Evolutionary conservation across 2,797 vertebrate genomes (phyloP), one percentile per base, ranked within the genome.

Genomic region (Microctenopoma lineatum): DNA sequence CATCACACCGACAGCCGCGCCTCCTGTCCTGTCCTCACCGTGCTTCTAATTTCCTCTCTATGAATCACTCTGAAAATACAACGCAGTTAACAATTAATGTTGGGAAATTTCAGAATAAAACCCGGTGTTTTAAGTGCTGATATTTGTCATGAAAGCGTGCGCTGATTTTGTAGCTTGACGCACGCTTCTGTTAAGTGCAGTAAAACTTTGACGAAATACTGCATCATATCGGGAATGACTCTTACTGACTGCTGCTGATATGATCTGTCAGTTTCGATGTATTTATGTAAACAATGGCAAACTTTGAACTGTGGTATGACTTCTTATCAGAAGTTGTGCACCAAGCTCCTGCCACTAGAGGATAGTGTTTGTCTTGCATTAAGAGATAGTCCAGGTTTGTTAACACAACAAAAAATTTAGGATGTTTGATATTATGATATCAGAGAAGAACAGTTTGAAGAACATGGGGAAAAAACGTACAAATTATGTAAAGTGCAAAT

Each of bases 311-410:
- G 4, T 29, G 48, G 26, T 18, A 7, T 29, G 44, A 18, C 52
- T 26, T 26, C 59, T 7, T n/a, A 3, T 46, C 21, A 26, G 13
- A 50, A 34, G 54, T 73, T 67, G 59, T 52, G 60, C 63, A 59
- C 11, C 64, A 68, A 46, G 3, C 70, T 61, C 15, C 79, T 2
- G 70, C 89, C 92, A 80, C 90, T 91, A 93, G 91, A 87, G 90
- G 91, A 84, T 87, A 84, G 87, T 90, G 86, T 92, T 90, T 89
- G 85, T 87, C 85, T 48, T 58, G 32, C 21, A 79, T 45, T 48
- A 73, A 77, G 34, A 59, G 53, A 18, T 14, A 15, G 7, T 3
- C 7, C 14, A 16, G 29, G 29, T 34, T 63, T 46, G 29, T 59
- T 55, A 16, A 46, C 42, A 63, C 1, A 44, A 53, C 6, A 45